Percentiles rank a stretch among this genome's conserved stretches.
Conservation (phyloP, 2,888 invertebrate species). For the Chymomyza caudatula region DNA sequence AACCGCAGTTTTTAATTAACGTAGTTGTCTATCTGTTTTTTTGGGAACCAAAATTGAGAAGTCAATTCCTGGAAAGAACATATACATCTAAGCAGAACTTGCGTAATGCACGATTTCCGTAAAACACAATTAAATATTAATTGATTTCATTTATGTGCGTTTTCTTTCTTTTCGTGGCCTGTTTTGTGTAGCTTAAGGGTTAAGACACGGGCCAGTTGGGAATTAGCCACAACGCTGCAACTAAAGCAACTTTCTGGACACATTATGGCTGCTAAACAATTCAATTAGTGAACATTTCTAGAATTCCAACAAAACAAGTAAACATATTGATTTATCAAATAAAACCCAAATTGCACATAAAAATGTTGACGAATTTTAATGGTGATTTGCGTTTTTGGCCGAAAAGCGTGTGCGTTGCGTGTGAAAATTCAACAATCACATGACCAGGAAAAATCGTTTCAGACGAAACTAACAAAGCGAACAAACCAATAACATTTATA, state of each 20-base stretch:
- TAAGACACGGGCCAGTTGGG: neutral
- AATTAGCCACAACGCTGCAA: constrained; percentile 27
- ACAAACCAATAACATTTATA: neutral
- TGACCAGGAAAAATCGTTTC: constrained; percentile 1
- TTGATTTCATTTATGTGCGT: neutral
- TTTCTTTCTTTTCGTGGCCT: neutral
- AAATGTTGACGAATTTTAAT: constrained; percentile 60
- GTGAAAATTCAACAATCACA: constrained; percentile 68
- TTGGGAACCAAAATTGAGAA: too few species aligned
- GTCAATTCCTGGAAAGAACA: too few species aligned
- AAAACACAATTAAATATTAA: neutral
- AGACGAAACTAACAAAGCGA: neutral
- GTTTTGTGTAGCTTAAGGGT: too few species aligned
- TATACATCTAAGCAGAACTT: too few species aligned
- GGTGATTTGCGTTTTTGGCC: constrained; percentile 34
- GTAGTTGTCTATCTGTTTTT: too few species aligned
- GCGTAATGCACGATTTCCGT: too few species aligned
- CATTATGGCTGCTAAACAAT: constrained; percentile 50
- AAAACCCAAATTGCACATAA: constrained; percentile 67
- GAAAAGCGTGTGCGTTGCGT: constrained; percentile 10
- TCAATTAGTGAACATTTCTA: constrained; percentile 49
- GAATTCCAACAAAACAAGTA: constrained; percentile 4
- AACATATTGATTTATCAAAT: constrained; percentile 58
- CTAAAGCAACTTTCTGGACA: neutral
- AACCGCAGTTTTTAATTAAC: too few species aligned